A percentile compares a stretch with the other conserved stretches of the same genome.
Evolutionary conservation across 2,888 invertebrate species (phyloP).

Genomic region (Venusia cambrica): DNA sequence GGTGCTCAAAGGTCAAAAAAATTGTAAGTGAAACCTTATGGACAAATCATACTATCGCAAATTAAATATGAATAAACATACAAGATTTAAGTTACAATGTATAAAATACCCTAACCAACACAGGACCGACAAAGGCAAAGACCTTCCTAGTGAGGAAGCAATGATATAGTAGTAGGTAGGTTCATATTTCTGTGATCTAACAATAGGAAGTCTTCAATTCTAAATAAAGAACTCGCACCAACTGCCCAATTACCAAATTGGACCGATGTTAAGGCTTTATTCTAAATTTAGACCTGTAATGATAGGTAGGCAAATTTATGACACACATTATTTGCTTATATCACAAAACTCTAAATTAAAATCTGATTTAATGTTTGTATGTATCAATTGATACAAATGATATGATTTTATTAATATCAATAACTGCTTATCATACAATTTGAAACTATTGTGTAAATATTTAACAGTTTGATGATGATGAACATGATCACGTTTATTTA

Average conservation of each 20-base stretch:
- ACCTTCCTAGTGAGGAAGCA: slow-evolving; percentile 1
- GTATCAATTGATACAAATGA: too few relatives aligned
- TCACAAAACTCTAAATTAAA: too few relatives aligned
- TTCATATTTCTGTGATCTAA: slow-evolving; percentile 8
- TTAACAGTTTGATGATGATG: slow-evolving; percentile 5
- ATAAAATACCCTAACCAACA: too few relatives aligned
- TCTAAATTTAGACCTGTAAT: slow-evolving; percentile 22
- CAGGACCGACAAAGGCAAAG: too few relatives aligned
- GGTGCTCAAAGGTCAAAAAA: too few relatives aligned
- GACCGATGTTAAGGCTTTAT: slow-evolving; percentile 23
- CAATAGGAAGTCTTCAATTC: slow-evolving; percentile 24
- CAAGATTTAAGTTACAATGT: too few relatives aligned
- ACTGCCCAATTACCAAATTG: slow-evolving; percentile 23
- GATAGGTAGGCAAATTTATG: slow-evolving; percentile 18
- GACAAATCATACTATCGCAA: too few relatives aligned
- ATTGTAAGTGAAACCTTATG: too few relatives aligned
- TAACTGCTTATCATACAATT: slow-evolving; percentile 3
- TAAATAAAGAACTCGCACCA: slow-evolving; percentile 25
- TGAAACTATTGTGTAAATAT: slow-evolving; percentile 1
- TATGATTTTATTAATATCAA: too few relatives aligned
- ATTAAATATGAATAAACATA: too few relatives aligned
- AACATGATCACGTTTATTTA: slow-evolving; percentile 1
- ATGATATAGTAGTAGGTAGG: slow-evolving; percentile 1
- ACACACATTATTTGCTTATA: too few relatives aligned
- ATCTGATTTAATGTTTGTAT: too few relatives aligned